Evolutionary conservation across 2,888 invertebrate species (phyloP).

Genomic region (Nebria brevicollis): DNA sequence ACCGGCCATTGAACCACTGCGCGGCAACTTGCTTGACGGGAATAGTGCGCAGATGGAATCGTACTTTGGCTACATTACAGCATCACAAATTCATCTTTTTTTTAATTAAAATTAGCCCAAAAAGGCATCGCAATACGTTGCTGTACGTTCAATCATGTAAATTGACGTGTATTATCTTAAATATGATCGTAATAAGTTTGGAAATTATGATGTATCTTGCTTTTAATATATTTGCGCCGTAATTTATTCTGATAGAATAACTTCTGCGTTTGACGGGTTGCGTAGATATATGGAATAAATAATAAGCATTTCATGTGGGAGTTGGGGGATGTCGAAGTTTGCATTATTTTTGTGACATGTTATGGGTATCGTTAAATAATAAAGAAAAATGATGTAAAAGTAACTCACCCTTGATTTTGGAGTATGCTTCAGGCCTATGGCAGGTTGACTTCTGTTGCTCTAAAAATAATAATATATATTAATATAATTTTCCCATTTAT

Average conservation of each 20-base stretch:
- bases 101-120: not conserved
- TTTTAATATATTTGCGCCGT: not conserved
- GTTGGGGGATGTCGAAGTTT: slow-evolving; percentile 17
- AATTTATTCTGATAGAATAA: slow-evolving; percentile 13
- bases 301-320: slow-evolving; percentile 28
- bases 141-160: not conserved
- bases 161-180: slow-evolving; percentile 3
- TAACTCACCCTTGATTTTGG: slow-evolving; percentile 74
- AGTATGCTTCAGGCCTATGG: slow-evolving; percentile 74
- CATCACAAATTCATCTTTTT: not conserved
- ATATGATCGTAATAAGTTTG: not conserved
- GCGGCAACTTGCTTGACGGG: slow-evolving; percentile 40
- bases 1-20: slow-evolving; percentile 38
- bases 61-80: not conserved
- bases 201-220: not conserved
- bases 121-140: not conserved
- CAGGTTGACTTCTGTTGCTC: slow-evolving; percentile 76
- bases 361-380: not conserved
- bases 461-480: slow-evolving; percentile 59
- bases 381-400: not conserved
- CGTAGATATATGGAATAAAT: slow-evolving; percentile 18
- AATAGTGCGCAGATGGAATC: not conserved
- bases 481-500: not conserved
- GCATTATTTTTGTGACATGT: slow-evolving; percentile 45
- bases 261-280: slow-evolving; percentile 17